These are phyloP conservation scores for Carettochelys insculpta DNA, from an alignment of 2,113 vertebrate species.

Conservation along the genomic window DNA sequence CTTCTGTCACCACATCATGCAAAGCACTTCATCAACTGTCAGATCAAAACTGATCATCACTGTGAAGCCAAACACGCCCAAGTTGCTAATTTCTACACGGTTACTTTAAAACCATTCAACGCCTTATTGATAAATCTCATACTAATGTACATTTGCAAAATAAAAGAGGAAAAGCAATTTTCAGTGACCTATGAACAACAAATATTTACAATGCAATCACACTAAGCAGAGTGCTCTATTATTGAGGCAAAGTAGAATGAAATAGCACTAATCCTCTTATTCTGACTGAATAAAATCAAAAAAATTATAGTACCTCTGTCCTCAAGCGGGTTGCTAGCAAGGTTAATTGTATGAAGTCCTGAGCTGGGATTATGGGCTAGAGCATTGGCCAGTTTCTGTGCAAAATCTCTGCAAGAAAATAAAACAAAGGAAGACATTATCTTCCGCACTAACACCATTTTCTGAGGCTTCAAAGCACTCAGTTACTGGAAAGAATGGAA, in stretches of 20 bases:
- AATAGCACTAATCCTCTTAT: slow-evolving; percentile 12
- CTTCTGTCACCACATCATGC: background rate
- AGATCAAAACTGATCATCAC: background rate
- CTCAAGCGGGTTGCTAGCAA: slow-evolving; percentile 94
- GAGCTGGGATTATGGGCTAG: slow-evolving; percentile 90
- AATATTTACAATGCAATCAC: slow-evolving; percentile 12
- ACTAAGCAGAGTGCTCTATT: background rate
- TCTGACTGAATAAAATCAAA: background rate
- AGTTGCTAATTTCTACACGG: background rate
- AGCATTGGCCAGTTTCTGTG: slow-evolving; percentile 91
- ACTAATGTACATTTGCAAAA: background rate
- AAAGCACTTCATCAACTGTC: background rate
- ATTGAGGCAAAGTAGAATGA: background rate
- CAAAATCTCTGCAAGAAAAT: slow-evolving; percentile 88
- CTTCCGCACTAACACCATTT: background rate
- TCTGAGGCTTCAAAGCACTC: background rate
- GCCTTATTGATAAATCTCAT: background rate
- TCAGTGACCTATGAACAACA: slow-evolving; percentile 14
- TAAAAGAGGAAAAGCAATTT: background rate
- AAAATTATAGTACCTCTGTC: slow-evolving; percentile 85
- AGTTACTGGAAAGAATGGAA: background rate
- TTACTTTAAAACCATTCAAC: background rate
- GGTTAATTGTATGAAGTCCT: slow-evolving; percentile 93
- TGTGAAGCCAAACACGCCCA: background rate
- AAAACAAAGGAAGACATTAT: slow-evolving; percentile 22